These are phyloP conservation scores for Hypothenemus hampei DNA, from an alignment of 1,140 invertebrate genomes.

Conservation along the genomic window DNA sequence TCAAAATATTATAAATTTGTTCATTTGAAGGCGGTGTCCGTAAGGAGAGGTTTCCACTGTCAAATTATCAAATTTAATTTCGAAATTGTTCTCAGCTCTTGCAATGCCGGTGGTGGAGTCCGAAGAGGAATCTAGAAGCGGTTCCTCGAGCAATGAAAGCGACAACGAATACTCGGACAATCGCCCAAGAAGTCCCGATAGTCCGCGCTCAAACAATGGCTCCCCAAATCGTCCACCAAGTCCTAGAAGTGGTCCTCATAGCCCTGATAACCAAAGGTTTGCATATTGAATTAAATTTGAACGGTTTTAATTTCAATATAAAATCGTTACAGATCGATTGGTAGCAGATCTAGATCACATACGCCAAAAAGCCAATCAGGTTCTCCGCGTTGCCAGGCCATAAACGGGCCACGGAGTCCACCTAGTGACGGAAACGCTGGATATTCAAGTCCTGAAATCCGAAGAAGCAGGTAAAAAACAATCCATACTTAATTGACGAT, in stretches of 20 bases:
- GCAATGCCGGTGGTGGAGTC: slow-evolving; percentile 39
- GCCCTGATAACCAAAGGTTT: slow-evolving; percentile 14
- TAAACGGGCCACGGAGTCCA: slow-evolving; percentile 16
- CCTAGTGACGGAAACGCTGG: slow-evolving; percentile 3
- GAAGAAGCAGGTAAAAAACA: neutral
- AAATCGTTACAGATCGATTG: too few species aligned
- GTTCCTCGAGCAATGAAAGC: slow-evolving; percentile 40
- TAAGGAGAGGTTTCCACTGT: too few species aligned
- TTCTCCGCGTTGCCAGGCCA: neutral
- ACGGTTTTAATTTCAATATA: too few species aligned
- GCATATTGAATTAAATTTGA: too few species aligned
- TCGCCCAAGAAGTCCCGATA: neutral
- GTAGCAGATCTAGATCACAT: slow-evolving; percentile 33
- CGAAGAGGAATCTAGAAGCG: slow-evolving; percentile 41
- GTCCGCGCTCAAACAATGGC: too few species aligned
- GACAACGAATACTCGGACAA: slow-evolving; percentile 25
- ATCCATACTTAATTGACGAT: too few species aligned
- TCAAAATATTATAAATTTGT: too few species aligned
- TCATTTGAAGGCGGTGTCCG: too few species aligned
- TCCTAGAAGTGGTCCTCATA: slow-evolving; percentile 11
- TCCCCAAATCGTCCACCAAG: slow-evolving; percentile 7
- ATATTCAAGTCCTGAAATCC: neutral
- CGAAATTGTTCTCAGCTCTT: slow-evolving; percentile 7
- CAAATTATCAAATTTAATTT: too few species aligned
- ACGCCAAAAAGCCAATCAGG: slow-evolving; percentile 32